Conservation (phyloP, 2,113 vertebrate genomes). For the Acrocephalus arundinaceus region DNA sequence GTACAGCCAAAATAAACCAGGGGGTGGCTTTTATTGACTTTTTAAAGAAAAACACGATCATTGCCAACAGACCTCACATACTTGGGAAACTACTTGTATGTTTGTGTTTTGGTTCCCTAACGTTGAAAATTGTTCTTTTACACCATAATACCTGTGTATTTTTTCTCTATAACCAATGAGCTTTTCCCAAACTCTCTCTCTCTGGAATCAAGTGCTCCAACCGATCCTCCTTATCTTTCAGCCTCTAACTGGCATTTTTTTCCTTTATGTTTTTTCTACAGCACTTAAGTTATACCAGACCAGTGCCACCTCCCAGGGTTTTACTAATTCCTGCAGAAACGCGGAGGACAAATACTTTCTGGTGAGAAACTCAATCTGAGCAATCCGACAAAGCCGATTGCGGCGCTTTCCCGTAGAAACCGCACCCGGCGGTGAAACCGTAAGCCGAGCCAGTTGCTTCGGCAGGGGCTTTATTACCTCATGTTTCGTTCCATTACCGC, state of each 20-base stretch:
- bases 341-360: background rate
- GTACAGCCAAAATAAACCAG: background rate
- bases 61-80: background rate
- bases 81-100: background rate
- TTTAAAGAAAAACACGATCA: background rate
- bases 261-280: background rate
- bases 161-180: background rate
- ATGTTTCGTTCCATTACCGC: rapidly evolving
- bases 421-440: rapidly evolving
- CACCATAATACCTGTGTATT: background rate
- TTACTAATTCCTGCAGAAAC: background rate
- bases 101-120: background rate
- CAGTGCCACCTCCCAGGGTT: background rate
- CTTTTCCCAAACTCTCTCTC: background rate
- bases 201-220: background rate
- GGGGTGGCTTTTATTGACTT: background rate
- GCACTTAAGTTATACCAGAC: background rate
- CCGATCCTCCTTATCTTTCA: background rate
- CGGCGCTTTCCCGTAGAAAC: rapidly evolving
- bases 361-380: background rate
- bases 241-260: background rate
- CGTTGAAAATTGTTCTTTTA: background rate
- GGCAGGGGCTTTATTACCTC: background rate
- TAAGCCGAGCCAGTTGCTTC: rapidly evolving
- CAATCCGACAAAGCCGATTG: rapidly evolving